Evolutionary conservation across 2,113 vertebrate species (phyloP).

Genomic region (Zapornia atra): DNA sequence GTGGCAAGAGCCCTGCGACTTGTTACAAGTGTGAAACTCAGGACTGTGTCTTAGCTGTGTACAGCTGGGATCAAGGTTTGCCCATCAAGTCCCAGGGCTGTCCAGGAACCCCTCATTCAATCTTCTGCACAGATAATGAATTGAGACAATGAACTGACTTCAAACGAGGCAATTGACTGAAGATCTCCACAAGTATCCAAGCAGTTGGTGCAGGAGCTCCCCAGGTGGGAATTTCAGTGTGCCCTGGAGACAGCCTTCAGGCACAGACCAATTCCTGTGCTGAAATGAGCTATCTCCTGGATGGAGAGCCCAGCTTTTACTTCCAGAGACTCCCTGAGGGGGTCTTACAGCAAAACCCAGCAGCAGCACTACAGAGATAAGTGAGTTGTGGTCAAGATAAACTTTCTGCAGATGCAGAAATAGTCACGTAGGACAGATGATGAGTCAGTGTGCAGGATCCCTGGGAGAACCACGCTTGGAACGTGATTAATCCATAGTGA

Average conservation of each 20-base stretch:
- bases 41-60: not conserved
- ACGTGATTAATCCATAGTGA: fast-evolving
- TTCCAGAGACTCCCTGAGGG: not conserved
- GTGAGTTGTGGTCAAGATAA: not conserved
- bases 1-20: not conserved
- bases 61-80: not conserved
- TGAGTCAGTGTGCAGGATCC: fast-evolving
- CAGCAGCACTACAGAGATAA: not conserved
- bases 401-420: not conserved
- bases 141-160: not conserved
- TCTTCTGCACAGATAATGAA: not conserved
- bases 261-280: not conserved
- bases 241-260: not conserved
- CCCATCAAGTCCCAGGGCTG: not conserved
- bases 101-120: not conserved
- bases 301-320: not conserved
- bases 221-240: not conserved
- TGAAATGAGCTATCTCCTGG: not conserved
- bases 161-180: not conserved
- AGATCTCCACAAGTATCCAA: not conserved
- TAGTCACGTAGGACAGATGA: not conserved
- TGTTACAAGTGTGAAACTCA: too few species aligned
- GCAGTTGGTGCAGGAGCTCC: not conserved
- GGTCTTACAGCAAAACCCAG: not conserved
- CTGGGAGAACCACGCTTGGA: not conserved